Conservation (phyloP, 2,888 invertebrate genomes). For the Chironomus tentans region DNA sequence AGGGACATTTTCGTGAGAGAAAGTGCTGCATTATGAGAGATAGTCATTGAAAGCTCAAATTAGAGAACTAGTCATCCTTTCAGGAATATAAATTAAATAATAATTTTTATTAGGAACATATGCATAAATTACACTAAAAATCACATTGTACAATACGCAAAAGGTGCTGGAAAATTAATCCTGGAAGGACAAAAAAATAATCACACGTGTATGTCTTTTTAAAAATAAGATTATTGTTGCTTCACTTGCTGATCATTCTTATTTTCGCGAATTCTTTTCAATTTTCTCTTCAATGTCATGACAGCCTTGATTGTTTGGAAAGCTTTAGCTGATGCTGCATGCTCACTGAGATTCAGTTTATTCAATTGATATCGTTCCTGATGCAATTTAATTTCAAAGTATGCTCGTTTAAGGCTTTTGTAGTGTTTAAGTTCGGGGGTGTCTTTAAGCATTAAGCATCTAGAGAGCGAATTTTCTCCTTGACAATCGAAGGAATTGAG, state of each 20-base stretch:
- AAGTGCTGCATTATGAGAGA: no score
- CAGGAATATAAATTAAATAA: no score
- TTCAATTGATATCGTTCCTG: slow-evolving; percentile 31
- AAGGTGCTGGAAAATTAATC: no score
- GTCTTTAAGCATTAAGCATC: slow-evolving; percentile 40
- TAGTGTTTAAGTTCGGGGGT: slow-evolving; percentile 40
- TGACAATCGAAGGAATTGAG: slow-evolving; percentile 38
- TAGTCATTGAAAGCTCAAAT: no score
- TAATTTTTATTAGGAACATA: no score
- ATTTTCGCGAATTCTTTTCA: slow-evolving; percentile 41
- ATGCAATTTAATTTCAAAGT: slow-evolving; percentile 39
- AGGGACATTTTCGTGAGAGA: no score
- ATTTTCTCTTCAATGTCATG: slow-evolving; percentile 41
- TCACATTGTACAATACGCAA: no score
- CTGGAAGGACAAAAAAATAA: not conserved
- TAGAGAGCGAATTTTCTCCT: slow-evolving; percentile 41
- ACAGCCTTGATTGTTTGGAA: slow-evolving; percentile 41
- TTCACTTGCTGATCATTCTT: slow-evolving; percentile 33
- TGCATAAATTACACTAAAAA: no score
- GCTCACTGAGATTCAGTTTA: slow-evolving; percentile 17
- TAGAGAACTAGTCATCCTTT: no score
- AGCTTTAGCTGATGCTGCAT: slow-evolving; percentile 37
- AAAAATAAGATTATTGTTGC: not conserved
- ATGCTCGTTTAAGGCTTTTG: slow-evolving; percentile 39
- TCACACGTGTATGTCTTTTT: not conserved